Evolutionary conservation across 2,113 vertebrate species (phyloP).

Genomic region (Oreocharis arfaki): DNA sequence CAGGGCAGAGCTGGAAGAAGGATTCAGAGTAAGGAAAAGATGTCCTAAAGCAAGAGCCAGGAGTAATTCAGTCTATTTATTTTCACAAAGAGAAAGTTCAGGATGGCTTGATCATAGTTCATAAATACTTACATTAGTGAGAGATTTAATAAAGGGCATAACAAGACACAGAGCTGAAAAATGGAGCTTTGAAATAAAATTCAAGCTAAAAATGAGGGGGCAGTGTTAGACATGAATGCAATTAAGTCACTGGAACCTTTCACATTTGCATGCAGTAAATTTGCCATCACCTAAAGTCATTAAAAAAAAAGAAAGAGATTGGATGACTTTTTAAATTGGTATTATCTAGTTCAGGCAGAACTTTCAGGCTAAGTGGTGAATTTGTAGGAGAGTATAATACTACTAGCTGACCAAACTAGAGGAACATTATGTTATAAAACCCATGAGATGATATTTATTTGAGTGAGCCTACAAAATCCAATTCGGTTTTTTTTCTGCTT

Average conservation of each 20-base stretch:
- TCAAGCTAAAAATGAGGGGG: not conserved
- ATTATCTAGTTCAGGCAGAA: constrained; percentile 9
- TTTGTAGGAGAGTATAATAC: not conserved
- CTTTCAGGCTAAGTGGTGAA: not conserved
- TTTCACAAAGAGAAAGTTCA: not conserved
- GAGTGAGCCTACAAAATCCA: not conserved
- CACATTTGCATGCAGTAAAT: not conserved
- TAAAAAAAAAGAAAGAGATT: not conserved
- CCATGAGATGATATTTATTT: not conserved
- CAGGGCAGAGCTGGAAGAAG: not conserved
- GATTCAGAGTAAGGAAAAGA: not conserved
- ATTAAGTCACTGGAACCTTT: constrained; percentile 3
- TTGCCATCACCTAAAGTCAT: not conserved
- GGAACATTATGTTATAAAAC: not conserved
- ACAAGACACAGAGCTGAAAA: not conserved
- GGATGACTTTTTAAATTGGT: not conserved
- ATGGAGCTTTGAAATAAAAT: constrained; percentile 1
- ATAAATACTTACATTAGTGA: not conserved
- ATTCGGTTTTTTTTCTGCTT: not conserved
- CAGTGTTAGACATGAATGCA: not conserved
- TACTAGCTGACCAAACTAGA: not conserved
- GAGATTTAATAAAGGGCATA: constrained; percentile 12
- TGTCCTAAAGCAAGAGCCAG: not conserved
- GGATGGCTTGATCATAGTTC: not conserved
- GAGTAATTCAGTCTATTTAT: not conserved